Evolutionary conservation across 2,113 vertebrate species (phyloP), one percentile per base, ranked within the genome.

Genomic region (Zapus hudsonius): DNA sequence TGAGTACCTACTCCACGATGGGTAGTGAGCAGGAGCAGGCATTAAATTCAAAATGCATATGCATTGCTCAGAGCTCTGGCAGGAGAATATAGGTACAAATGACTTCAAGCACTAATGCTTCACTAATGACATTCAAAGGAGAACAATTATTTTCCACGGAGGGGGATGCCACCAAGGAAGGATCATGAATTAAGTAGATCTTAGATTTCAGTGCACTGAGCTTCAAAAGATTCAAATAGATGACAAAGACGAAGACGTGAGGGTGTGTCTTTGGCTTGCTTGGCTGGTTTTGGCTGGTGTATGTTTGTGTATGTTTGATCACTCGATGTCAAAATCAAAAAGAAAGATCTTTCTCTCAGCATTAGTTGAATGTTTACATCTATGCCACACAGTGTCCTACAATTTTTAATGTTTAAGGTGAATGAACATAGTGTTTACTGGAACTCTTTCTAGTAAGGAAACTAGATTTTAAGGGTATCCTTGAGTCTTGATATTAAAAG

Each of bases 341-440:
- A 17, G 38, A 3, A 75, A 10, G 66, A 16, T n/a, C 38, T 47
- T 55, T 74, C 63, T 87, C 52, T 76, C n/a, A 47, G 67, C 9
- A 12, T 25, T 61, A 61, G 70, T 3, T 84, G 40, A 63, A 25
- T 70, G 27, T 33, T 36, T 25, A 75, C 80, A 22, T 81, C 13
- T 1, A 66, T 33, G 29, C 27, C 38, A 69, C 20, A 64, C 3
- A 33, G 40, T 22, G 7, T 63, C 10, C 25, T 67, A 22, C 52
- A 81, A 38, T 63, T n/a, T 57, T 82, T 29, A 42, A 38, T 44
- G 40, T 63, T 10, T 13, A 27, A 69, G 44, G 15, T 42, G 15
- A 19, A 59, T 22, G 16, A 61, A 3, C 19, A 15, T 11, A 36
- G 25, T 3, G 2, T 7, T 40, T 44, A 13, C 0, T 31, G 11